Base-by-base conservation (phyloP, 2,113 vertebrate species). In the Notiomystis cincta region DNA sequence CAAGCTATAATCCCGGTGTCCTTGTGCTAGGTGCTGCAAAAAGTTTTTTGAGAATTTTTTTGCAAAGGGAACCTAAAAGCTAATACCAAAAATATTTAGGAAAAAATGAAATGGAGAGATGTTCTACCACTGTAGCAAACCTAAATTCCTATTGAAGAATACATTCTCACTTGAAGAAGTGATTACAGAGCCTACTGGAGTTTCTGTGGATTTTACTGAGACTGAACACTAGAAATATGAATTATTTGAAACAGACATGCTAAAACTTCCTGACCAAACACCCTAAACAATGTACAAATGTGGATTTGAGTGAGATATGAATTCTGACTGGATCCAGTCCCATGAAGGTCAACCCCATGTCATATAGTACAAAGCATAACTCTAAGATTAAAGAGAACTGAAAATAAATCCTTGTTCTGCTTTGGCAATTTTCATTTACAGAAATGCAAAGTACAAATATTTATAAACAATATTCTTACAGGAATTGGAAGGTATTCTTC, bases 381-480 rank as follows among this genome's bases (percentile, higher is more conserved):
- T 67, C 33, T 42, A 66, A 82, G 67, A 78, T 69, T 82, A 81
- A 93, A 89, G 33, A 92, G 45, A 91, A 76, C 69, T 78, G 58
- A 82, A 93, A 87, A 93, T 16, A 79, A 70, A 62, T 48, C n/a
- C 10, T 85, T 82, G 62, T 54, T 93, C 90, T 94, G 85, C 79
- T 92, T 94, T 91, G 15, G 76, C 61, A 82, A 33, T 94, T 92
- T 95, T 83, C 50, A 22, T 82, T 77, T 62, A 67, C 37, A 77
- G 51, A 38, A 24, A 69, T 44, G 66, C 42, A 96, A 79, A 83
- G 13, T 70, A 72, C 69, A 89, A 94, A 88, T 89, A 82, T 94
- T 95, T 90, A 92, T 82, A 94, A 97, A 90, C 88, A 92, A 78
- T 82, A 78, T 66, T 89, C 66, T 89, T 75, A 62, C 37, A 87